Base-by-base conservation (phyloP, 2,888 invertebrate species). In the Noctua janthe region DNA sequence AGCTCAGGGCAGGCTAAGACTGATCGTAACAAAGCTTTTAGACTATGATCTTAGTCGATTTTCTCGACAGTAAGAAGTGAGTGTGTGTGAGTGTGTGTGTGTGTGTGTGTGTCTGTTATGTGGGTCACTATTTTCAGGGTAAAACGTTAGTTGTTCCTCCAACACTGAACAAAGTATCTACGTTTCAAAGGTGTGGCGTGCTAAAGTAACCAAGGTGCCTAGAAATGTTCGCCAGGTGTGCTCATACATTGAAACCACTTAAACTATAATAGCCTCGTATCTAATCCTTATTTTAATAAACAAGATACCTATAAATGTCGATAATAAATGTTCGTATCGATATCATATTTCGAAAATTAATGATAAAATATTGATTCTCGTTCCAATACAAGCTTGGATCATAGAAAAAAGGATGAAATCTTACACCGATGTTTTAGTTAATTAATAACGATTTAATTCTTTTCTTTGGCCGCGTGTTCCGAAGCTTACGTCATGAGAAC, bases 401-500 rank as follows among this genome's bases (percentile, higher is more conserved):
- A 49, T 86, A 80, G 78, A 87, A 89, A 86, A 83, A 87, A 82
- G 66, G 69, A 81, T 82, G 80, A 84, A 87, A 87, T 86, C 51
- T 66, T 86, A 89, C 74, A 89, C 87, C 76, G 73, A 74, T 78
- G 74, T 82, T 84, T 87, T 77, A 73, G 80, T 83, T 85, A 87
- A 87, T 86, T 77, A 83, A 82, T 83, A 83, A 83, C 80, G 71
- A 82, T 83, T 81, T 74, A 64, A 85, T 85, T 80, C 70, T 87
- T 85, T 81, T 70, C 72, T 84, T 83, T 75, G 76, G 78, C 72
- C 74, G 71, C 82, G 75, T 74, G 82, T 88, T 89, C 81, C 78
- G 75, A 76, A 82, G 89, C 81, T 89, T 87, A 89, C 89, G 89
- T 88, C 89, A 89, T 88, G 87, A 89, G 85, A 82, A 89, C 80